Conservation (phyloP, 1,140 invertebrate species). For the Dendroctonus ponderosae region DNA sequence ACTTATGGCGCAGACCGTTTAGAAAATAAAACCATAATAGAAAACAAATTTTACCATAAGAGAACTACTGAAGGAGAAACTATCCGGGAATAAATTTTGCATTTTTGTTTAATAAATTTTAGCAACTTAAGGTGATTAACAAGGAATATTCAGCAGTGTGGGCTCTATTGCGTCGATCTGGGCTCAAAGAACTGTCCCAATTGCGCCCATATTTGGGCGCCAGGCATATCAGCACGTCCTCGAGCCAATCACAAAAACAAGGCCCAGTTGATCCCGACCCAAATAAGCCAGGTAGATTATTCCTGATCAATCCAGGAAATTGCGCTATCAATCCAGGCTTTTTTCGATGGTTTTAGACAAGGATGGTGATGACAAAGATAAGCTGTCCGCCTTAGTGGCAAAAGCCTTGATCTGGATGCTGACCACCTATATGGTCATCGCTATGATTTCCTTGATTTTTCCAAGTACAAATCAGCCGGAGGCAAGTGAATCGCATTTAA, state of each 20-base stretch:
- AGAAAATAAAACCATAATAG: too few species aligned
- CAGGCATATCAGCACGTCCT: conserved; percentile 35
- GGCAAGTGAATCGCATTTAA: conserved; percentile 49
- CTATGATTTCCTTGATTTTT: conserved; percentile 67
- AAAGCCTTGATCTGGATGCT: conserved; percentile 76
- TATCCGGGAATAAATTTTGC: too few species aligned
- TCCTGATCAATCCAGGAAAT: neutral
- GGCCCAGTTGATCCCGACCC: conserved; percentile 28
- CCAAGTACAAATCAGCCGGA: conserved; percentile 72
- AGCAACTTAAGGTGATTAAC: conserved; percentile 44
- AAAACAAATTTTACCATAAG: too few species aligned
- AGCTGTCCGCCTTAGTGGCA: conserved; percentile 65
- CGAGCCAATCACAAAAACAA: conserved; percentile 40
- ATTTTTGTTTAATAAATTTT: conserved; percentile 4
- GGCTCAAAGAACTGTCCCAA: conserved; percentile 47
- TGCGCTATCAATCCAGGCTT: neutral
- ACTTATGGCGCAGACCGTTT: too few species aligned
- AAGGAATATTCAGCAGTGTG: conserved; percentile 54
- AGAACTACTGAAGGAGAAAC: too few species aligned
- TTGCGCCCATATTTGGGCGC: conserved; percentile 42
- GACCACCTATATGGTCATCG: conserved; percentile 69
- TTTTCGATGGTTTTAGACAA: conserved; percentile 4
- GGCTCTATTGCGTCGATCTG: conserved; percentile 48
- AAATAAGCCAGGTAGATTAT: conserved; percentile 12
- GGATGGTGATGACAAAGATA: conserved; percentile 60